These are phyloP conservation scores for Habropoda laboriosa DNA, from an alignment of 1,140 invertebrate genomes.

Conservation along the genomic window DNA sequence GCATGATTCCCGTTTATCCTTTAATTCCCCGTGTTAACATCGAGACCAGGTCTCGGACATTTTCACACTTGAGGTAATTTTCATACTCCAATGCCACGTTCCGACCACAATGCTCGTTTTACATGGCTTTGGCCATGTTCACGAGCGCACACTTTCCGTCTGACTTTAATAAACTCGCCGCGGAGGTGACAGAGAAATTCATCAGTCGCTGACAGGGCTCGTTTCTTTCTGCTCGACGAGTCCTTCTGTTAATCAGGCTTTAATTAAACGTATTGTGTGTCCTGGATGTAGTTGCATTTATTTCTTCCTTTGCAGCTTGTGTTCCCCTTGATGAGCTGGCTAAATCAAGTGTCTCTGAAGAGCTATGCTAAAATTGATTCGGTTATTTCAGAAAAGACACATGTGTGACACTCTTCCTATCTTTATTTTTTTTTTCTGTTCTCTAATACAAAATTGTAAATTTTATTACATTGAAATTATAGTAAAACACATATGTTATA, in stretches of 20 bases:
- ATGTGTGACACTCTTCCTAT: too few relatives aligned
- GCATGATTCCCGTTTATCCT: background rate
- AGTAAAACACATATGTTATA: too few relatives aligned
- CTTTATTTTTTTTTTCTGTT: too few relatives aligned
- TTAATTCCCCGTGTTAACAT: conserved; percentile 28
- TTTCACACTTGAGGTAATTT: conserved; percentile 7
- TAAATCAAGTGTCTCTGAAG: too few relatives aligned
- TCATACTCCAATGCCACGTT: background rate
- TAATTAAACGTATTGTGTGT: background rate
- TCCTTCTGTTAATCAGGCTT: background rate
- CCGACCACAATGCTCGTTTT: background rate
- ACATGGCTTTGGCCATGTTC: background rate
- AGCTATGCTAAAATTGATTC: too few relatives aligned
- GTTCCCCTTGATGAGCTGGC: too few relatives aligned
- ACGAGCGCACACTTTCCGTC: background rate
- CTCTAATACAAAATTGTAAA: too few relatives aligned
- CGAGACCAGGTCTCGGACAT: background rate
- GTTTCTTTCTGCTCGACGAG: background rate
- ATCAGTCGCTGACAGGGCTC: background rate
- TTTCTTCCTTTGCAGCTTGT: too few relatives aligned
- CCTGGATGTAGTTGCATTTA: background rate
- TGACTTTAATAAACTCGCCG: background rate
- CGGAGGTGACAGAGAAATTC: background rate
- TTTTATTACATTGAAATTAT: too few relatives aligned
- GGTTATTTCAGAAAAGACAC: too few relatives aligned